These are phyloP conservation scores for Leucopternis melanops DNA, from an alignment of 2,113 vertebrate species.

Conservation along the genomic window DNA sequence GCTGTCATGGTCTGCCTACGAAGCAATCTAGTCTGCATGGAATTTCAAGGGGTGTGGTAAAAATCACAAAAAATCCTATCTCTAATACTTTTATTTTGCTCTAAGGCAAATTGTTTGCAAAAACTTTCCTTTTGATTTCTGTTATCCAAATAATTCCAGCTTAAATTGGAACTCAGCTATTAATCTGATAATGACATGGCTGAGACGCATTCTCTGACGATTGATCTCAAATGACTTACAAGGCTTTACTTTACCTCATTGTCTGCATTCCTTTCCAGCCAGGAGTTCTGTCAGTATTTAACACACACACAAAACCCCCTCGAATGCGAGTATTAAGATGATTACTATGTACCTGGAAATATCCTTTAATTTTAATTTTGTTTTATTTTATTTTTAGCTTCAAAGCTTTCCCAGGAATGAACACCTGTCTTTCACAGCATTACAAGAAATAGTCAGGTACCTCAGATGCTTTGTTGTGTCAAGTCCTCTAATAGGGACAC, in stretches of 20 bases:
- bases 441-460: constrained; percentile 72
- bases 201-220: constrained; percentile 72
- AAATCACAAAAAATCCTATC: constrained; percentile 45
- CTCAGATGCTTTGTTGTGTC: constrained; percentile 72
- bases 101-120: constrained; percentile 71
- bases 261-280: constrained; percentile 75
- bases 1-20: background rate
- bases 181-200: constrained; percentile 82
- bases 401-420: constrained; percentile 79
- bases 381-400: constrained; percentile 79
- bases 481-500: constrained; percentile 71
- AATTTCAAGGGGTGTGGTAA: constrained; percentile 62
- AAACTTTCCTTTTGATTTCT: constrained; percentile 78
- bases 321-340: constrained; percentile 74
- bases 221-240: constrained; percentile 74
- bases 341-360: constrained; percentile 75
- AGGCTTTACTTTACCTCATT: constrained; percentile 70
- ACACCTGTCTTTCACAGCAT: constrained; percentile 76
- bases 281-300: constrained; percentile 60
- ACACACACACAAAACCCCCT: constrained; percentile 36
- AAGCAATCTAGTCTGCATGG: constrained; percentile 10
- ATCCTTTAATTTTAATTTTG: constrained; percentile 81
- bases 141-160: constrained; percentile 80
- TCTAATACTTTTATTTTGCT: constrained; percentile 64
- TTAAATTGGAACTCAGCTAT: constrained; percentile 76